phyloP scores from a whole-genome alignment of 2,888 invertebrate species.

The Ochlodes sylvanus region DNA sequence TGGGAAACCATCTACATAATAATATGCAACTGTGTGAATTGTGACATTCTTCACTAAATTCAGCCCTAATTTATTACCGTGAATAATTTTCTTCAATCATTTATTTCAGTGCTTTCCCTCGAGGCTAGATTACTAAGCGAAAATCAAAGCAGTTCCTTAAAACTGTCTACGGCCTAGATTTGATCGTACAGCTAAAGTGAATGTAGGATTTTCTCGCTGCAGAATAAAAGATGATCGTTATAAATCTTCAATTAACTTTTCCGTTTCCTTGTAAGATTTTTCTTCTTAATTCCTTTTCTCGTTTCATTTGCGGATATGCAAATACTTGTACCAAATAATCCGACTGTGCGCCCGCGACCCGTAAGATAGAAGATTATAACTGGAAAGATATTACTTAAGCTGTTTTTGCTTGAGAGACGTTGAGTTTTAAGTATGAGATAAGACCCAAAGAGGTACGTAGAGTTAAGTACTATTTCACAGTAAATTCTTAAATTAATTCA shows the following conservation, averaged over 20 bases:
- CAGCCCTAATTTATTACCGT: too few relatives aligned
- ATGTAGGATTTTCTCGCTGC: neutral
- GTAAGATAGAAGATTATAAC: conserved; percentile 8
- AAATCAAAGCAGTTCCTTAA: neutral
- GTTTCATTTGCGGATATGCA: conserved; percentile 40
- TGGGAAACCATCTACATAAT: too few relatives aligned
- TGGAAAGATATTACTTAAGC: neutral
- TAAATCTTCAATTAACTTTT: conserved; percentile 41
- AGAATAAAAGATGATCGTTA: conserved; percentile 27
- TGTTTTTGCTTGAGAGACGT: neutral
- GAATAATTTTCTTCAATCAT: too few relatives aligned
- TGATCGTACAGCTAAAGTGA: neutral
- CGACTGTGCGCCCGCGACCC: neutral
- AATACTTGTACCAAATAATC: conserved; percentile 35
- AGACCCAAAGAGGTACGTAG: too few relatives aligned
- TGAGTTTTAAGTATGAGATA: neutral
- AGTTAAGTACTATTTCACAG: too few relatives aligned
- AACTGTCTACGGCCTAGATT: neutral
- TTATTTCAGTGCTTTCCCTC: too few relatives aligned
- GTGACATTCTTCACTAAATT: too few relatives aligned
- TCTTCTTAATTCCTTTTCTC: conserved; percentile 41
- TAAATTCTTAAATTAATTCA: too few relatives aligned
- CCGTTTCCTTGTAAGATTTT: conserved; percentile 37
- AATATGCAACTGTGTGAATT: too few relatives aligned
- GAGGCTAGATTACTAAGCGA: too few relatives aligned